Conservation (phyloP, 2,888 invertebrate species). For the Ormia ochracea region DNA sequence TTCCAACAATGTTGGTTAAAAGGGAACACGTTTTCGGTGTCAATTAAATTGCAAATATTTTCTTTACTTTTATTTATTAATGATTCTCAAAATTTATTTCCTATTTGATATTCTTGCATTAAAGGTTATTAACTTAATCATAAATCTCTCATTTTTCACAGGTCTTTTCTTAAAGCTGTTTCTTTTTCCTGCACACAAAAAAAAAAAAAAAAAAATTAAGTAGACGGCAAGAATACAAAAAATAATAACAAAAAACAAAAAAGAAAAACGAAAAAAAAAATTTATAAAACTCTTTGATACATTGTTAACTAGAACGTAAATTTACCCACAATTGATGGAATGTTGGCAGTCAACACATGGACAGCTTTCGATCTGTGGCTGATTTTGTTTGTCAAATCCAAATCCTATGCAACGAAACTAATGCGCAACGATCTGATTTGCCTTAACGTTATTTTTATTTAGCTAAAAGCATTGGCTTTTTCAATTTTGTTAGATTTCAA, state of each 20-base stretch:
- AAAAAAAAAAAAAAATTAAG: conserved; percentile 27
- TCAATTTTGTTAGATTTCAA: conserved; percentile 14
- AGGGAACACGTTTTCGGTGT: conserved; percentile 12
- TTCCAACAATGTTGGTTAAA: background rate
- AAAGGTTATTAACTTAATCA: conserved; percentile 51
- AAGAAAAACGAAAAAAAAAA: no score
- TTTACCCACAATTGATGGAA: conserved; percentile 64
- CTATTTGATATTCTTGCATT: conserved; percentile 42
- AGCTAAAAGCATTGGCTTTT: conserved; percentile 46
- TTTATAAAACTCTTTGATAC: conserved; percentile 17
- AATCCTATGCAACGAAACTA: conserved; percentile 37
- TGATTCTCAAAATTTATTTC: conserved; percentile 28
- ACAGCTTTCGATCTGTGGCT: conserved; percentile 62
- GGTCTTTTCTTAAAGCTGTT: conserved; percentile 6
- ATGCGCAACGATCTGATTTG: conserved; percentile 61
- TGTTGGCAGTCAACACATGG: conserved; percentile 61
- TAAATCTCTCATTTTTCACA: conserved; percentile 41
- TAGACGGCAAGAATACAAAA: conserved; percentile 13
- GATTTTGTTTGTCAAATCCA: conserved; percentile 44
- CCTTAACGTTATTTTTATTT: conserved; percentile 47
- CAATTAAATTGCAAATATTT: conserved; percentile 17
- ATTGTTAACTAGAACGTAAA: conserved; percentile 59
- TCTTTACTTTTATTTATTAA: background rate
- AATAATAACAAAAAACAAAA: no score
- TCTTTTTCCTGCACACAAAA: background rate